These are phyloP conservation scores for Falcaria lacertinaria DNA, from an alignment of 2,888 invertebrate genomes.

Conservation along the genomic window DNA sequence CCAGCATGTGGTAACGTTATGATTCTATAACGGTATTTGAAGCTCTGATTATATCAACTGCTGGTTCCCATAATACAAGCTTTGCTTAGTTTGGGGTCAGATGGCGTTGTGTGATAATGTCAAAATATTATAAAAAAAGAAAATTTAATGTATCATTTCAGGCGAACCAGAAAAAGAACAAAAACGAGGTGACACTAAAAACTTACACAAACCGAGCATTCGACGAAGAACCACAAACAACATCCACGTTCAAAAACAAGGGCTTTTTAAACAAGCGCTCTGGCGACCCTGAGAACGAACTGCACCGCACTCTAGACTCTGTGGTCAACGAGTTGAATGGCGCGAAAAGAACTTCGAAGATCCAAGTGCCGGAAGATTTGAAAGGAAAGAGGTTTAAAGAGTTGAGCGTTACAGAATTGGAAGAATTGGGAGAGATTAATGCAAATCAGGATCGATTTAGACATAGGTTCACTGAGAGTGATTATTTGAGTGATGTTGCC, in stretches of 20 bases:
- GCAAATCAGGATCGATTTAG: constrained; percentile 60
- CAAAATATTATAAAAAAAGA: too few relatives aligned
- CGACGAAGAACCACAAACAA: constrained; percentile 24
- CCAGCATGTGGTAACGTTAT: too few relatives aligned
- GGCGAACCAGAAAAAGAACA: constrained; percentile 32
- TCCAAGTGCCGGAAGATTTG: constrained; percentile 37
- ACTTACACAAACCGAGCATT: constrained; percentile 51
- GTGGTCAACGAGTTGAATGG: constrained; percentile 53
- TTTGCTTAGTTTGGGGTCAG: too few relatives aligned
- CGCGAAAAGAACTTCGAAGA: constrained; percentile 15
- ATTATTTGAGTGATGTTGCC: constrained; percentile 50
- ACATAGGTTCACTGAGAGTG: constrained; percentile 49
- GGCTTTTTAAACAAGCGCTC: constrained; percentile 58
- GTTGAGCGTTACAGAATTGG: constrained; percentile 45
- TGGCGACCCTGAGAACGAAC: constrained; percentile 51
- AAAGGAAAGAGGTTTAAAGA: constrained; percentile 60
- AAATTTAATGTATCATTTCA: constrained; percentile 29
- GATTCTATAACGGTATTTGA: too few relatives aligned
- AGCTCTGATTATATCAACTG: too few relatives aligned
- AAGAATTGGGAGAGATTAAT: constrained; percentile 54
- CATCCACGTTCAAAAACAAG: constrained; percentile 31
- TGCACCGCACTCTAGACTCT: constrained; percentile 55
- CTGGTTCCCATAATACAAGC: too few relatives aligned
- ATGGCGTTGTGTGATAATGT: too few relatives aligned
- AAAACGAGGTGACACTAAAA: constrained; percentile 29